Percentiles rank a stretch among this genome's conserved stretches.
Evolutionary conservation across 2,888 invertebrate species (phyloP).

Genomic region (Aplocera efformata): DNA sequence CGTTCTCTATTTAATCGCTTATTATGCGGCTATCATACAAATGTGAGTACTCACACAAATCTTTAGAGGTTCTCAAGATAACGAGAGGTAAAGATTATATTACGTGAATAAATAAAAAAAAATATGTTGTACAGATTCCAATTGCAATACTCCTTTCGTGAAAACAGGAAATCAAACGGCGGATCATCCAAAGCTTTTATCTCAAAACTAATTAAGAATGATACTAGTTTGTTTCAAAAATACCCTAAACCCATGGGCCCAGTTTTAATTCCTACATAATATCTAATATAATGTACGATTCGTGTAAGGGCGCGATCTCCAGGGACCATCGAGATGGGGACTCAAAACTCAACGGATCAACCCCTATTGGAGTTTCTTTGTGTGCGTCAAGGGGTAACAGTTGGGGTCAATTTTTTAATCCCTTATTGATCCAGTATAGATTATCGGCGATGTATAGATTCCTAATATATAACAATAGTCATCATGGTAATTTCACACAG

Average conservation of each 20-base stretch:
- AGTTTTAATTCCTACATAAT: conserved; percentile 58
- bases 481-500: no score
- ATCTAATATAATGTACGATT: conserved; percentile 57
- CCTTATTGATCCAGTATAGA: conserved; percentile 26
- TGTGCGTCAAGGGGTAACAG: conserved; percentile 35
- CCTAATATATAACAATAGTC: conserved; percentile 9
- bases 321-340: conserved; percentile 62
- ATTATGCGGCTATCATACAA: no score
- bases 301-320: conserved; percentile 59
- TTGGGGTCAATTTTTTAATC: conserved; percentile 37
- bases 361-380: conserved; percentile 25
- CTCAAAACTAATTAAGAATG: conserved; percentile 17
- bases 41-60: no score
- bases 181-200: no score
- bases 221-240: conserved; percentile 19
- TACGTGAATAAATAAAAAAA: no score
- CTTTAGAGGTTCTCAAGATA: no score
- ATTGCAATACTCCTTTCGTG: no score
- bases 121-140: no score
- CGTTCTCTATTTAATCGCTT: no score
- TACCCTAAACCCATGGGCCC: conserved; percentile 40
- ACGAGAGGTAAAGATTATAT: no score
- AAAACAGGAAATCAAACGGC: no score
- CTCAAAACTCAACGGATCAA: conserved; percentile 55
- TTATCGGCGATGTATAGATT: conserved; percentile 22